These are phyloP conservation scores for Chaetorhynchus papuensis DNA, from an alignment of 2,113 vertebrate species.

Conservation along the genomic window DNA sequence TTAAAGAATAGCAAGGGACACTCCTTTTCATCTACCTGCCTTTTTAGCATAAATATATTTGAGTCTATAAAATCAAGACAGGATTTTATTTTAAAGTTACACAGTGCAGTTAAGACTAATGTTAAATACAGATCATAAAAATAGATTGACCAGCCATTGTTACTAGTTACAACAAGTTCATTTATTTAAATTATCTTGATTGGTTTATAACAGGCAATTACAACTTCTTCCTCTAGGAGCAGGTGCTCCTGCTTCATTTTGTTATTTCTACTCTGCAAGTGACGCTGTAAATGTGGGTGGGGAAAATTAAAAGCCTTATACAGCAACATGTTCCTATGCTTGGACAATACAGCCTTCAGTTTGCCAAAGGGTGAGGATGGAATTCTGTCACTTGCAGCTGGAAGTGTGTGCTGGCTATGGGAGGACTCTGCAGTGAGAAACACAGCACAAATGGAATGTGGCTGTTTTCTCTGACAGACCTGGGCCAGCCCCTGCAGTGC, in stretches of 20 bases:
- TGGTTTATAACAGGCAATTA: conserved; percentile 53
- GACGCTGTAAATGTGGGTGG: not conserved
- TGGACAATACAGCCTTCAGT: not conserved
- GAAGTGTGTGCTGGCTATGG: not conserved
- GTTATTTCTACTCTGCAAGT: conserved; percentile 15
- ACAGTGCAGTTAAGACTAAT: not conserved
- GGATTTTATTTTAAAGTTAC: conserved; percentile 5
- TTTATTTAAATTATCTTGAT: conserved; percentile 57
- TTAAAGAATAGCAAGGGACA: not conserved
- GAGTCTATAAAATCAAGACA: not conserved
- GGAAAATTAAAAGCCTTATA: not conserved
- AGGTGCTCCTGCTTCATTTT: conserved; percentile 35
- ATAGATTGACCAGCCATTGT: conserved; percentile 14
- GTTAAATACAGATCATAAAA: conserved; percentile 30
- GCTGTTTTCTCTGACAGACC: not conserved
- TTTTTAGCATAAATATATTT: not conserved
- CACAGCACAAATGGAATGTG: not conserved
- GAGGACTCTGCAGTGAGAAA: not conserved
- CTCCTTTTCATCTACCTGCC: not conserved
- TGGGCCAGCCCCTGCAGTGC: too few relatives aligned
- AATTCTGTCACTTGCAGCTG: not conserved
- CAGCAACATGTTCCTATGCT: not conserved
- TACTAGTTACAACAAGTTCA: not conserved
- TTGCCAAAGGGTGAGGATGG: not conserved
- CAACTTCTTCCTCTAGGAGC: not conserved